Base-by-base conservation (phyloP, 2,888 invertebrate species). In the Cataglyphis cursor region DNA sequence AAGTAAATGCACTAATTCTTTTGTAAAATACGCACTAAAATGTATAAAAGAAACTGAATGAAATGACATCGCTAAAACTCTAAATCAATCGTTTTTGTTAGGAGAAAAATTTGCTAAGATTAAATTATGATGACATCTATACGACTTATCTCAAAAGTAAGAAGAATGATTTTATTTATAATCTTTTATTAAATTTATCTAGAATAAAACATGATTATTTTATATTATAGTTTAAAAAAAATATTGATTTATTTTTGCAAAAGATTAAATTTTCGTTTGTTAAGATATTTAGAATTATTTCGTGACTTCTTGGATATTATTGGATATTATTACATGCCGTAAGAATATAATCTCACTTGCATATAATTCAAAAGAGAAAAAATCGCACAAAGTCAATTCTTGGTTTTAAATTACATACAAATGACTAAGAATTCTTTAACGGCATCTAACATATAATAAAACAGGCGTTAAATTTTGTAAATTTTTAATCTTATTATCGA, bases 21-120 rank as follows among this genome's bases (percentile, higher is more conserved):
- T 12, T 61, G 35, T 70, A 80, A 80, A 70, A 70, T 61, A 72
- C 70, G 72, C 78, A 48, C n/a, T 68, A 57, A 76, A 75, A 66
- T 44, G 5, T 15, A 10, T 31, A 28, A 35, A 54, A 72, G 48
- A 15, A 24, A 70, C 35, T 72, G 18, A 78, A 70, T 28, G 28
- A 54, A 24, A n/a, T 54, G 31, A 35, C 24, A 72, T 70, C 18
- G 21, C 44, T 72, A 68, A 68, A 78, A 18, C 38, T 41, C 61
- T 75, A 72, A 72, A 18, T 59, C 54, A 54, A 66, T 41, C 18
- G 31, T 61, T 44, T n/a, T 59, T 44, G 24, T 28, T 21, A 28
- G n/a, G 4, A 31, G 18, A 70, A 44, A 41, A 21, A 44, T 12
- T n/a, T 10, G 59, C 9, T 24, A 59, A 54, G 10, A 54, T 28